Conservation (phyloP, 2,797 vertebrate genomes). For the Coilia nasus region DNA sequence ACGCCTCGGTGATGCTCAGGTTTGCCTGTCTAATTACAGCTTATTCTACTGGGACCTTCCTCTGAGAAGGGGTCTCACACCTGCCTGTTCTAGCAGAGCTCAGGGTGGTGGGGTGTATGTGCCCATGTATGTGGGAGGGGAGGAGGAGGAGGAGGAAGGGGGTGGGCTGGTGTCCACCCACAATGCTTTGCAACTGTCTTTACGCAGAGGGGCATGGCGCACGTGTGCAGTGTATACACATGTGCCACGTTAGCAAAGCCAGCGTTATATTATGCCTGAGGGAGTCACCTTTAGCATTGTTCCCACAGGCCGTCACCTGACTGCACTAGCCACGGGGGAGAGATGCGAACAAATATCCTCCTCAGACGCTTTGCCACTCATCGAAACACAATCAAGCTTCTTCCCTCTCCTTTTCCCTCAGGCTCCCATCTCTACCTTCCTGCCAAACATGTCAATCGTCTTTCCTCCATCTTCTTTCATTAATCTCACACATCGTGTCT, state of each 20-base stretch:
- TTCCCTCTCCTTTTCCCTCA: not conserved
- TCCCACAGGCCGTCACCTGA: not conserved
- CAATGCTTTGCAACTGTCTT: not conserved
- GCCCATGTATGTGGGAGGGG: no score
- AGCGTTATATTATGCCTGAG: conserved; percentile 40
- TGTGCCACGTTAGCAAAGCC: conserved; percentile 55
- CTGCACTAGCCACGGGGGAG: not conserved
- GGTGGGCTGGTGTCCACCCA: not conserved
- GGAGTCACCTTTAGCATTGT: conserved; percentile 46
- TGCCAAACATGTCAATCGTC: not conserved
- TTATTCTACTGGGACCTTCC: conserved; percentile 66
- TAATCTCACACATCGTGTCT: not conserved
- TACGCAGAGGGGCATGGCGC: not conserved
- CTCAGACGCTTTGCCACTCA: not conserved
- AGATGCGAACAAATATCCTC: not conserved
- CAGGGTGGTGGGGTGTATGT: not conserved
- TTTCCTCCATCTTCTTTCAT: conserved; percentile 4
- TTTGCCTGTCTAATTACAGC: conserved; percentile 68
- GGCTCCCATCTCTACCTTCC: not conserved
- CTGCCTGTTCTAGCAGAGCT: conserved; percentile 61
- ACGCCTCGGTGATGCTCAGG: conserved; percentile 45
- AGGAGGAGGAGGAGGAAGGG: no score
- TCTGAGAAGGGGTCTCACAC: conserved; percentile 63
- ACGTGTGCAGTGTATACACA: conserved; percentile 43
- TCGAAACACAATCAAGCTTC: not conserved